Conservation (phyloP, 2,113 vertebrate genomes). For the Periophthalmodon schlosseri region DNA sequence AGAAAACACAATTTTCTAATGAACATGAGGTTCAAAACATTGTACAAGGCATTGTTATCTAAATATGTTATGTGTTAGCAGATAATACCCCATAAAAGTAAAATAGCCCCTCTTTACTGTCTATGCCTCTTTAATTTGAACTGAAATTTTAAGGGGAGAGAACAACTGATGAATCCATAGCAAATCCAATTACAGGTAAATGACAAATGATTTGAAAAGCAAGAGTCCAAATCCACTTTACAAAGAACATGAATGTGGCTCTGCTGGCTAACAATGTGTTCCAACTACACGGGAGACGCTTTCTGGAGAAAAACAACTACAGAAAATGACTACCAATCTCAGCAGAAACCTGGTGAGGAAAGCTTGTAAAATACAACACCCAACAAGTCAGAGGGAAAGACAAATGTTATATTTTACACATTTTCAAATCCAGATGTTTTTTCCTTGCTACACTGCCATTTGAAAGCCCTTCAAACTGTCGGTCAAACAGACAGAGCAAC, state of each 20-base stretch:
- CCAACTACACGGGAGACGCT: background rate
- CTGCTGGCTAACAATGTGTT: background rate
- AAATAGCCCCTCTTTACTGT: too few species aligned
- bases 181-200: background rate
- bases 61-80: too few species aligned
- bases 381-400: background rate
- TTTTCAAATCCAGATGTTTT: constrained; percentile 1
- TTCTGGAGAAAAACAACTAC: background rate
- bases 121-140: background rate
- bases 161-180: background rate
- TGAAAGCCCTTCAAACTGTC: background rate
- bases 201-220: background rate
- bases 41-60: background rate
- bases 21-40: background rate
- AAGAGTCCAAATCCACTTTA: background rate
- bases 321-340: background rate
- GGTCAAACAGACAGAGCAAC: background rate
- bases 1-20: background rate
- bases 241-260: background rate
- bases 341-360: background rate
- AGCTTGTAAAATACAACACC: background rate
- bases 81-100: too few species aligned
- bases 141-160: background rate
- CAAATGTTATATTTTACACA: background rate
- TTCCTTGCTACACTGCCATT: background rate